Percentiles rank a stretch among this genome's conserved stretches.
Evolutionary conservation across 2,888 invertebrate species (phyloP).

Genomic region (Chrysotoxum bicinctum): DNA sequence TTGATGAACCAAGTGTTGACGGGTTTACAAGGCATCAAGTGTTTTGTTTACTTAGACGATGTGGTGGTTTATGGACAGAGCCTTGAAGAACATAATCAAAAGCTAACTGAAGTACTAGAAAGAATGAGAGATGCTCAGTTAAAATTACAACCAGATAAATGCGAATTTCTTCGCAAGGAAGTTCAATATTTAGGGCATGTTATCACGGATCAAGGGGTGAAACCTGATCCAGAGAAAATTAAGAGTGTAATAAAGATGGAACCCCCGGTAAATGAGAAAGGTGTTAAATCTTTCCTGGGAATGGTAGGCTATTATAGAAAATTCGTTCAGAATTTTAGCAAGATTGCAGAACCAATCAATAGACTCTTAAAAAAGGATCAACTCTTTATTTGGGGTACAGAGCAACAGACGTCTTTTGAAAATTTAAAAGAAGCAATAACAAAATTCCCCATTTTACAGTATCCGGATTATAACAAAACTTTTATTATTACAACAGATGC

Average conservation of each 20-base stretch:
- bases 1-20: background rate
- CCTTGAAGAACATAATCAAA: too few relatives aligned
- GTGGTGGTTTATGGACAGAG: conserved; percentile 12
- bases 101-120: conserved; percentile 17
- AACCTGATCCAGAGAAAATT: background rate
- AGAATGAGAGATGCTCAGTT: conserved; percentile 23
- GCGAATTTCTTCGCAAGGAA: conserved; percentile 12
- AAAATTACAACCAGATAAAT: conserved; percentile 6
- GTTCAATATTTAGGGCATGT: background rate
- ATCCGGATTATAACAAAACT: background rate
- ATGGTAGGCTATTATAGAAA: background rate
- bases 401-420: background rate
- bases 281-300: background rate
- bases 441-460: background rate
- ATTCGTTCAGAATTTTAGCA: background rate
- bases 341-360: too few relatives aligned
- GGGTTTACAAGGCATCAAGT: background rate
- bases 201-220: background rate
- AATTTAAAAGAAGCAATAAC: background rate
- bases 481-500: background rate
- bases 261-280: background rate
- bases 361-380: background rate
- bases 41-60: conserved; percentile 30
- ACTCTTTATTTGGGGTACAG: background rate
- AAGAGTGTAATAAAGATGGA: background rate